Conservation (phyloP, 2,113 vertebrate species). For the Passer montanus region DNA sequence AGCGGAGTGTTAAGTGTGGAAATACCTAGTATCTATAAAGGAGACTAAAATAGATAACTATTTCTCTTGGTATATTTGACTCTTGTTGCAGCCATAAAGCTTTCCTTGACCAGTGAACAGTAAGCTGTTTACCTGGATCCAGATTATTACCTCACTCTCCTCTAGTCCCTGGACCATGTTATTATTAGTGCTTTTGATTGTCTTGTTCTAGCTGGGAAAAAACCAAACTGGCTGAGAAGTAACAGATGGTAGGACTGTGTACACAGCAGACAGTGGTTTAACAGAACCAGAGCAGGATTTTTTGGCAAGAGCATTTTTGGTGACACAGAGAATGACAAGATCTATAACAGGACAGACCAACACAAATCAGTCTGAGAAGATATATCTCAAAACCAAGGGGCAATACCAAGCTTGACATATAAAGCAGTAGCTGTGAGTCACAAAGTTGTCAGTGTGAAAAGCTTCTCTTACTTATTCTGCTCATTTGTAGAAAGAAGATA, state of each 20-base stretch:
- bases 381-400: background rate
- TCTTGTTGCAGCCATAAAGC: background rate
- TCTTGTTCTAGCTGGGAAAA: background rate
- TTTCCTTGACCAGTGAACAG: background rate
- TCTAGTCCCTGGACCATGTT: background rate
- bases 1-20: background rate
- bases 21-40: background rate
- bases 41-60: background rate
- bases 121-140: background rate
- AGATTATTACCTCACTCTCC: background rate
- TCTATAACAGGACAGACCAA: background rate
- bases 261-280: background rate
- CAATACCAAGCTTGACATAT: background rate
- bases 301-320: background rate
- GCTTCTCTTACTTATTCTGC: background rate
- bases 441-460: background rate
- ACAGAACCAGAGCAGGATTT: background rate
- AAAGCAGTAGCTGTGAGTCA: background rate
- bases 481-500: slow-evolving; percentile 82
- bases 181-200: background rate
- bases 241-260: background rate
- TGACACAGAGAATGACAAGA: background rate
- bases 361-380: background rate
- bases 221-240: background rate
- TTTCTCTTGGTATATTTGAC: background rate